Evolutionary conservation across 2,113 vertebrate genomes (phyloP).

Genomic region (Cricetomys ansorgei): DNA sequence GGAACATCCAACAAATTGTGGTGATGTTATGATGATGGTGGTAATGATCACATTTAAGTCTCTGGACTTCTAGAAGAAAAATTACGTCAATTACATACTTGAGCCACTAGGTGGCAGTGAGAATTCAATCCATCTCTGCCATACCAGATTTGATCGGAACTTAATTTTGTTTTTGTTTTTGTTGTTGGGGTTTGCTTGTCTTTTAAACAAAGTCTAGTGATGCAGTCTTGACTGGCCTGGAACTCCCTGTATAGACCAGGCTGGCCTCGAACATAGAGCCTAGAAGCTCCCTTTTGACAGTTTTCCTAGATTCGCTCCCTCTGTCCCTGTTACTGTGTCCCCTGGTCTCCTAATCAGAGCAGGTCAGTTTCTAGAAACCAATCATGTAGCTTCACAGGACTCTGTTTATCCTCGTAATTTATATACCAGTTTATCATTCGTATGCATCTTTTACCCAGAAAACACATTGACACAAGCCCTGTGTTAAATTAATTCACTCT

Average conservation of each 20-base stretch:
- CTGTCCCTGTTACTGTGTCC: background rate
- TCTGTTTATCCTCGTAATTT: background rate
- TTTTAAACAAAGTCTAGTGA: background rate
- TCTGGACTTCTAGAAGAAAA: background rate
- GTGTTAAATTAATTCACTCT: background rate
- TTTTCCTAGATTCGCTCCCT: constrained; percentile 11
- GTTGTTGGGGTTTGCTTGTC: background rate
- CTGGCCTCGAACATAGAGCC: background rate
- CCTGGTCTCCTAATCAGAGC: background rate
- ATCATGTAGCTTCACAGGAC: background rate
- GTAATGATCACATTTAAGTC: background rate
- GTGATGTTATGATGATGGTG: background rate
- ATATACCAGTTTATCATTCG: background rate
- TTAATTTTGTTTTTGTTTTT: background rate
- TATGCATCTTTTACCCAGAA: background rate
- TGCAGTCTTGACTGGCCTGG: background rate
- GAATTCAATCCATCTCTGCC: background rate
- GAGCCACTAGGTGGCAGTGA: constrained; percentile 22
- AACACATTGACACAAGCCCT: background rate
- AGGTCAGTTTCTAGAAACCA: background rate
- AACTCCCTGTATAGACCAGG: background rate
- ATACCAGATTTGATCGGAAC: background rate
- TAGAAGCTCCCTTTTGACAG: background rate
- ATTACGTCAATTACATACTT: background rate
- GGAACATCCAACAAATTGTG: background rate